Base-by-base conservation (phyloP, 2,797 vertebrate species). In the Cirrhinus molitorella region DNA sequence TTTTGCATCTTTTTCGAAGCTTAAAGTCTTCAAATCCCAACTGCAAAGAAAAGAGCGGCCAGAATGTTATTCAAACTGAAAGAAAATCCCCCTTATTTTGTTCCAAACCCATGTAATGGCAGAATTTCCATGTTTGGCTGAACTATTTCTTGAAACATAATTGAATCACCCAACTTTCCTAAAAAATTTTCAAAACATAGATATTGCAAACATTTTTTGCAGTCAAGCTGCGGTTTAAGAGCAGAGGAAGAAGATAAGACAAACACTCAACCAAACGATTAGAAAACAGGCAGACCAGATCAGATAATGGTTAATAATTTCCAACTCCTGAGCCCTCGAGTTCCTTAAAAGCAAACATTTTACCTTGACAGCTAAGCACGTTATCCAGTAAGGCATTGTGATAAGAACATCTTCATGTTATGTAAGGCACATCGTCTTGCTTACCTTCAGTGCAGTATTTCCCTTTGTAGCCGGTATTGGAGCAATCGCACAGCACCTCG, bases 361-460 rank as follows among this genome's bases (percentile, higher is more conserved):
- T 83, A 80, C 81, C 74, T 85, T 81, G 65, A 73, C 55, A 74
- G 73, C 49, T 28, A 49, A 37, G 17, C 19, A 34, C 9, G 67
- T 71, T 83, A 70, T 23, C 57, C 65, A 13, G 23, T 21, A 13
- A 65, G 53, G 37, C 17, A 25, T 51, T 76, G 28, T 79, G 49
- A 83, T 19, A 63, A n/a, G 65, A 70, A 68, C n/a, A 65, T 59
- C 0, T 6, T 0, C 28, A 61, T 13, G 12, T 11, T 25, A 57
- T 65, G 19, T 45, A n/a, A 70, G 49, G 61, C 23, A 4, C 49
- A 37, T 57, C 28, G 47, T 21, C 83, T 79, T 70, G 74, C 96
- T 96, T 91, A 98, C 97, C 97, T 96, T 98, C 96, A 19, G 94
- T 95, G 95, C 97, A 99, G 93, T 97, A 96, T 92, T 92, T 96